Evolutionary conservation across 2,113 vertebrate genomes (phyloP).

Genomic region (Petrocephalus zakoni): DNA sequence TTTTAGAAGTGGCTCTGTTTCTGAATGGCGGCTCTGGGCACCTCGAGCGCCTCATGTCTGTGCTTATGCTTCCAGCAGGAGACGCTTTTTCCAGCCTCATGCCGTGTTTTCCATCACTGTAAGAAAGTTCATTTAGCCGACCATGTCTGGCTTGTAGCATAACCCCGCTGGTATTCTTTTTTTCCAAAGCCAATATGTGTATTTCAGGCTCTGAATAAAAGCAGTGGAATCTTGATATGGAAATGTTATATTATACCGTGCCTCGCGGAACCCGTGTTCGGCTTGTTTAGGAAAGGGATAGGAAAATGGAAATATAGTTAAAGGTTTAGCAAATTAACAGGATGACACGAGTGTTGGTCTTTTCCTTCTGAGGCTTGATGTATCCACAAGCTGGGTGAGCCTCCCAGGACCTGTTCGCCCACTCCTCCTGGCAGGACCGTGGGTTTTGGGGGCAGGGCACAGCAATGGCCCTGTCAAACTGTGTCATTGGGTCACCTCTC

Average conservation of each 20-base stretch:
- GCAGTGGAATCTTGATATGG: conserved; percentile 45
- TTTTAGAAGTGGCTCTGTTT: conserved; percentile 46
- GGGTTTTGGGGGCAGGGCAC: background rate
- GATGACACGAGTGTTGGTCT: conserved; percentile 17
- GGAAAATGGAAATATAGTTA: conserved; percentile 28
- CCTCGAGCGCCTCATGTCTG: conserved; percentile 51
- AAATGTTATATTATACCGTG: conserved; percentile 36
- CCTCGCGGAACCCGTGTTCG: conserved; percentile 40
- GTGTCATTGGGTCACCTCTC: background rate
- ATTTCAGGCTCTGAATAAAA: conserved; percentile 37
- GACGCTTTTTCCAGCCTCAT: conserved; percentile 53
- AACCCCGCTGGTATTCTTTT: conserved; percentile 32
- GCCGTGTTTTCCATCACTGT: conserved; percentile 52
- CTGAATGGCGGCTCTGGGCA: conserved; percentile 44
- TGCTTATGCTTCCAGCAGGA: conserved; percentile 44
- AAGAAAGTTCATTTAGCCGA: conserved; percentile 46
- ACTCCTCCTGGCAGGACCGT: background rate
- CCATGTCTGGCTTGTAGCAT: conserved; percentile 50
- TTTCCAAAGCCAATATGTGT: conserved; percentile 49
- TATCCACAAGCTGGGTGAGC: background rate
- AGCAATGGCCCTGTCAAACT: background rate
- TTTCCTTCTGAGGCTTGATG: conserved; percentile 35
- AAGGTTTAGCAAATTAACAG: conserved; percentile 5
- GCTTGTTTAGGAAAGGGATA: conserved; percentile 30
- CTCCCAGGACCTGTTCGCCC: background rate